phyloP scores from a whole-genome alignment of 2,888 invertebrate species.

The Coremacera marginata region DNA sequence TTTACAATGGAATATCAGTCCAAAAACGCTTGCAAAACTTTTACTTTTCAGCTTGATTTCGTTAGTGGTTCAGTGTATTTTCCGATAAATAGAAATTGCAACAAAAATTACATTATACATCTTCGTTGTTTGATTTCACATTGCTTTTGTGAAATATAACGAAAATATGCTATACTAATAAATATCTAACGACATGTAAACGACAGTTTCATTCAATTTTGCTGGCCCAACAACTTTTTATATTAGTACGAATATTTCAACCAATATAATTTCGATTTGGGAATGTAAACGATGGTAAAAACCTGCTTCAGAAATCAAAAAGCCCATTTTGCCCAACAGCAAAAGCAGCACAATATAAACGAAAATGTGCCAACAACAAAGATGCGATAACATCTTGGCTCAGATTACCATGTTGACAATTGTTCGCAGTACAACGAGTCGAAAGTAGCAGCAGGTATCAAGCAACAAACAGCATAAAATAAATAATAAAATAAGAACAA shows the following conservation, averaged over 20 bases:
- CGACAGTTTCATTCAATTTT: not conserved
- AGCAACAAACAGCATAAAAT: not conserved
- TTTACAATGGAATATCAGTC: too few relatives aligned
- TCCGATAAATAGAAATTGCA: too few relatives aligned
- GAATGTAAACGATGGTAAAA: too few relatives aligned
- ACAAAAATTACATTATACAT: too few relatives aligned
- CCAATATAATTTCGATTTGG: too few relatives aligned
- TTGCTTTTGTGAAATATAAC: too few relatives aligned
- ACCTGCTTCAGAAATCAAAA: not conserved
- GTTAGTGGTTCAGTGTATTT: too few relatives aligned
- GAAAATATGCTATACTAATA: too few relatives aligned
- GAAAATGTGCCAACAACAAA: slow-evolving; percentile 2
- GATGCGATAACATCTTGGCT: slow-evolving; percentile 1
- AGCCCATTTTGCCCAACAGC: not conserved
- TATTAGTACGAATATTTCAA: not conserved
- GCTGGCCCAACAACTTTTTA: not conserved
- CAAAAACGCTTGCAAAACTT: too few relatives aligned
- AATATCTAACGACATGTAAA: too few relatives aligned
- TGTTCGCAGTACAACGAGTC: not conserved
- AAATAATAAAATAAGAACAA: not conserved
- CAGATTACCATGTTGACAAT: slow-evolving; percentile 4
- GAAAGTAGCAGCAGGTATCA: not conserved
- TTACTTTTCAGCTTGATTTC: too few relatives aligned
- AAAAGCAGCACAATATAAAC: not conserved
- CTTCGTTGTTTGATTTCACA: too few relatives aligned